Conservation (phyloP, 2,113 vertebrate genomes). For the Gallinago media region DNA sequence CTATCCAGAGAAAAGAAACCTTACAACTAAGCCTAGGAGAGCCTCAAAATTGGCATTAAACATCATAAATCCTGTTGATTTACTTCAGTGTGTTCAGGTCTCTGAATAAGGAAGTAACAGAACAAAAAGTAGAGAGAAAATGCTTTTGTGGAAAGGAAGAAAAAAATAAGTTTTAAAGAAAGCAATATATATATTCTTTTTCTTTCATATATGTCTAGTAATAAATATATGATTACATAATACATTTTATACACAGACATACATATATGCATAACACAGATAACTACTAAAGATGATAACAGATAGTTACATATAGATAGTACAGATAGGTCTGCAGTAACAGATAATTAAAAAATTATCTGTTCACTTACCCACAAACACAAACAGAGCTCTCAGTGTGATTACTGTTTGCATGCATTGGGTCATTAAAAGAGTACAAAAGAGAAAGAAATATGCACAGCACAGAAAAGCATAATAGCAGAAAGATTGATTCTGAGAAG, state of each 20-base stretch:
- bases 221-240: not conserved
- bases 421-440: not conserved
- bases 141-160: not conserved
- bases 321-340: no score
- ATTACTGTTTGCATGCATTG: not conserved
- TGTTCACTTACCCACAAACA: not conserved
- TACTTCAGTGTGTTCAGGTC: not conserved
- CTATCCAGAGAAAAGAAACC: not conserved
- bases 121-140: not conserved
- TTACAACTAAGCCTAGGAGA: not conserved
- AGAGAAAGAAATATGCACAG: not conserved
- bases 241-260: not conserved
- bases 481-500: not conserved
- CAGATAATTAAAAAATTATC: not conserved
- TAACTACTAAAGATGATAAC: not conserved
- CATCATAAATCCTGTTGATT: not conserved
- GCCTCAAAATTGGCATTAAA: not conserved
- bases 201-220: not conserved
- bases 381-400: not conserved
- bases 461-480: not conserved
- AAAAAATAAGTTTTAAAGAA: not conserved
- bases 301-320: not conserved
- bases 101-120: not conserved
- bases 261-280: not conserved
- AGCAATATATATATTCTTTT: not conserved